A percentile compares a stretch with the other conserved stretches of the same genome.
Evolutionary conservation across 2,888 invertebrate genomes (phyloP).

Genomic region (Aromia moschata): DNA sequence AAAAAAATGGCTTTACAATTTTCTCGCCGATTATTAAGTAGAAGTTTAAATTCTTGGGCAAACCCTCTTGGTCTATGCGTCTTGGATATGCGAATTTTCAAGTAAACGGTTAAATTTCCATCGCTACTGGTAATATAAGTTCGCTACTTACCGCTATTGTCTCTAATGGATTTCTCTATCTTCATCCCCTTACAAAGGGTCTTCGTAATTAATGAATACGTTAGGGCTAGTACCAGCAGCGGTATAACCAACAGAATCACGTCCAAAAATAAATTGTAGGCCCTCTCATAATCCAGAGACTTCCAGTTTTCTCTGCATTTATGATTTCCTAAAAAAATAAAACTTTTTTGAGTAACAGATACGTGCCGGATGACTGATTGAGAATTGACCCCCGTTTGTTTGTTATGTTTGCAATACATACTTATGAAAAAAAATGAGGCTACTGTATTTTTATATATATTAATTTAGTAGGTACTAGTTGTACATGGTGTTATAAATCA

Average conservation of each 20-base stretch:
- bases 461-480: no score
- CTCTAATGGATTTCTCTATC: constrained; percentile 54
- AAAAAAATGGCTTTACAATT: no score
- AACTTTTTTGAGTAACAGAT: no score
- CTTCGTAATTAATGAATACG: constrained; percentile 70
- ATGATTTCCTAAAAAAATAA: constrained; percentile 65
- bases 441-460: neutral
- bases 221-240: constrained; percentile 70
- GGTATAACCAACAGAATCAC: constrained; percentile 73
- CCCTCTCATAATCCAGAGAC: constrained; percentile 65
- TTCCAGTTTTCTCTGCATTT: constrained; percentile 73
- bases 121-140: no score
- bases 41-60: no score
- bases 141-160: constrained; percentile 46
- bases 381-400: neutral
- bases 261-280: constrained; percentile 72
- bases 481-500: no score
- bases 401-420: neutral
- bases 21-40: no score
- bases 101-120: no score
- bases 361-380: neutral
- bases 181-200: constrained; percentile 64
- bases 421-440: neutral
- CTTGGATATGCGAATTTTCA: no score
- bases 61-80: no score